Base-by-base conservation (phyloP, 2,888 invertebrate species). In the Elmis aenea region DNA sequence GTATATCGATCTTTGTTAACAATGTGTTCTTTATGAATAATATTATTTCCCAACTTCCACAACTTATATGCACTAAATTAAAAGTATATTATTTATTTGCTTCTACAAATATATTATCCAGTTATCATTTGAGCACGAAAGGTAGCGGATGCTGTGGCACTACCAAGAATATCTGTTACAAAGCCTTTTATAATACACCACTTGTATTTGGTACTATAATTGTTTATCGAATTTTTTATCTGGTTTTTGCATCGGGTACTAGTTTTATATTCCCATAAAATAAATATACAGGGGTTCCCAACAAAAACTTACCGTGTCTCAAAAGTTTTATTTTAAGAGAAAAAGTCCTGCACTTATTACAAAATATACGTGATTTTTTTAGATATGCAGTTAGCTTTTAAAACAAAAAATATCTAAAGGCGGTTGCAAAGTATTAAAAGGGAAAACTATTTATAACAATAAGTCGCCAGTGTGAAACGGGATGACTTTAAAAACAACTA, bases 121-220 rank as follows among this genome's bases (percentile, higher is more conserved):
- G 23, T 29, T 21, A 38, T 41, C 13, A 22, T 16, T 32, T 27
- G 26, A 33, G 41, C 37, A 33, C 29, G 28, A 22, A 18, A 34
- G 28, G 26, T 34, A 33, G 34, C 9, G 22, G 27, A 35, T 37
- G 41, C 41, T 32, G 32, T 13, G 36, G 40, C 40, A 36, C 35
- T 35, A 31, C 30, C 36, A 29, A 26, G 30, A 25, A 32, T 22
- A 30, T 26, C 14, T 37, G 28, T 44, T 41, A 29, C 38, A 42
- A 42, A 42, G 42, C 45, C 42, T 46, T 43, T 39, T 46, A 35
- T 39, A 32, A 46, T 44, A 41, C 46, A 46, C 45, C 46, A 43
- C 33, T 46, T 44, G 39, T 45, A 38, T 29, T 40, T 40, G 23
- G 28, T 36, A 36, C 32, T 40, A 36, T 36, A 28, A 26, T 32